These are phyloP conservation scores for Spodoptera exigua DNA, from an alignment of 2,888 invertebrate genomes.

Conservation along the genomic window DNA sequence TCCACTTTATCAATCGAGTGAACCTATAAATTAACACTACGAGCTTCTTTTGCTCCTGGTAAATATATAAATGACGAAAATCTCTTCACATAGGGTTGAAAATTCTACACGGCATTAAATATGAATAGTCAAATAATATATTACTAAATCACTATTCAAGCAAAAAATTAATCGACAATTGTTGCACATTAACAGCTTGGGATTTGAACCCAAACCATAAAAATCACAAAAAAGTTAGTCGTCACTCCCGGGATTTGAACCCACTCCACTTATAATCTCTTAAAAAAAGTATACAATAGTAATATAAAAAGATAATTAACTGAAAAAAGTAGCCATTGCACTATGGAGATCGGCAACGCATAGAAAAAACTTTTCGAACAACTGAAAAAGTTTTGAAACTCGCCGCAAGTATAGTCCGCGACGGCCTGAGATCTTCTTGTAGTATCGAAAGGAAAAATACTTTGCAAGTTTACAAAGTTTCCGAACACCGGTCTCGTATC, in stretches of 20 bases:
- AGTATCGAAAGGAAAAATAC: no score
- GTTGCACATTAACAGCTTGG: neutral
- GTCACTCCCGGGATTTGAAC: no score
- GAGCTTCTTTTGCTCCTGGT: no score
- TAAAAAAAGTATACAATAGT: neutral
- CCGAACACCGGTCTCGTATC: neutral
- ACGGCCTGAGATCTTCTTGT: no score
- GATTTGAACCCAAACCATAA: constrained; percentile 4
- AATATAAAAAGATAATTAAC: constrained; percentile 26
- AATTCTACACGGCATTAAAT: no score
- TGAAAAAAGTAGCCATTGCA: constrained; percentile 9
- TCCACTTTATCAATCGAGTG: no score
- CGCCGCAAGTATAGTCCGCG: constrained; percentile 11
- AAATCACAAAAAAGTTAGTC: no score
- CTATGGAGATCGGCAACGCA: neutral
- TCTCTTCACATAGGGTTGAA: no score
- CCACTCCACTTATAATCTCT: no score
- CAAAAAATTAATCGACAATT: neutral
- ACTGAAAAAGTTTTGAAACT: constrained; percentile 1
- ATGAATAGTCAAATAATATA: neutral
- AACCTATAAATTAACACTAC: no score
- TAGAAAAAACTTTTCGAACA: constrained; percentile 7
- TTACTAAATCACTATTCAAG: neutral
- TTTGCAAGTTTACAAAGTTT: no score
- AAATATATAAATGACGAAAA: no score